Base-by-base conservation (phyloP, 1,140 invertebrate species). In the Aradophagus sp. region DNA sequence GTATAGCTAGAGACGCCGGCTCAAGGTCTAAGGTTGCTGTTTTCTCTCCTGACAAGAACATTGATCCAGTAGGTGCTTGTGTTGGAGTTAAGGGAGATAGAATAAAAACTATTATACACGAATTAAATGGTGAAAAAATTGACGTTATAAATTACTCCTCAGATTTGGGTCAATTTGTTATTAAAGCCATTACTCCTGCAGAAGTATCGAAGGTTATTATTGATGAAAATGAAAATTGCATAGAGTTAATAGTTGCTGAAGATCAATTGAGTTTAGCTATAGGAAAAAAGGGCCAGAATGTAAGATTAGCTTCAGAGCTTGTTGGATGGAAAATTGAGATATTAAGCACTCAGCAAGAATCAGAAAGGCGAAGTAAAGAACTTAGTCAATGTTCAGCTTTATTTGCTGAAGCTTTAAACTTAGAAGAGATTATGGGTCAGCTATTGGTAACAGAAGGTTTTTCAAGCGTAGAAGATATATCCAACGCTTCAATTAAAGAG, bases 61-160 rank as follows among this genome's bases (percentile, higher is more conserved):
- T 56, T 44, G 53, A 56, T 44, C 53, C 53, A 27, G 39, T 56
- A 20, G 53, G 53, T 35, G 39, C 53, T 35, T 56, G 53, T 56
- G 39, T 56, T 35, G 53, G 53, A 26, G 23, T 44, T 38, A 38
- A 38, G 20, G 47, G 47, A 26, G 32, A 38, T 38, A 38, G 47
- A 38, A 29, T 52, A 38, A 38, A 52, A 27, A 27, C 34, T 38
- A 52, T 52, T 52, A 39, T 38, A 38, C 20, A 26, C 11, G 47
- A 52, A 52, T 39, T 52, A 29, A 38, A 38, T 52, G 47, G 47
- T 52, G 47, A 52, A 29, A 52, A 52, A 38, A 52, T 52, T 38
- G 47, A 52, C 47, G 35, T 52, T 29, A 52, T 52, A 52, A 38
- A 23, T 23, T 23, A 23, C 8, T 23, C 20, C 20, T 23, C 20